Base-by-base conservation (phyloP, 2,113 vertebrate species). In the Nyctereutes procyonoides region DNA sequence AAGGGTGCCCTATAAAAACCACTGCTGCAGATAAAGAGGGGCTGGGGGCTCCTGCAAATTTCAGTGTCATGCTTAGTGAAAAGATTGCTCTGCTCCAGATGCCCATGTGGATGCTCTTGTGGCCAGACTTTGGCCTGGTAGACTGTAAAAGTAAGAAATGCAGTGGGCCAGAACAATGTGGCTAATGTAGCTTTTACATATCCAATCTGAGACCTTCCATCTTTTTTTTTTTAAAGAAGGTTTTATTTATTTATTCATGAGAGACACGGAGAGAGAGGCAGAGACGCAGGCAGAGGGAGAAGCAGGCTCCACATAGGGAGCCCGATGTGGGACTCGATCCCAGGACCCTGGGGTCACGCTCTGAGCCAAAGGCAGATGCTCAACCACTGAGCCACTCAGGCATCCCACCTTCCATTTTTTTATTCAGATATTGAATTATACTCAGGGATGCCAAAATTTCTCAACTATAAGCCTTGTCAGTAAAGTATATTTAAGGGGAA, bases 1-100 rank as follows among this genome's bases (percentile, higher is more conserved):
- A 77, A 94, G 76, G 30, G 55, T 48, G 35, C 65, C 93, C 95
- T 63, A 84, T 67, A 87, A 96, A 95, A 92, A 38, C 63, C 56
- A 77, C 32, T 5, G 53, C 58, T 90, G 62, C 79, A 90, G 92
- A 88, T 92, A 85, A 76, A 89, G 26, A 77, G 13, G 30, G 43
- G 16, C 12, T 63, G 55, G 28, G 35, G 35, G 53, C 20, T 95
- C 81, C 96, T 88, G 95, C 80, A 94, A 92, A 55, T n/a, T 13
- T 96, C 90, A 85, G 22, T 16, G 80, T 80, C 82, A 92, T 8
- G n/a, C 19, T 63, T 22, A 38, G 82, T 24, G 32, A 55, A 89
- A 95, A 94, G 69, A 63, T 28, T 69, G 89, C 62, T 97, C 30
- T 56, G 62, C 19, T 96, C 82, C 63, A 55, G 20, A 84, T 51